Evolutionary conservation across 2,113 vertebrate species (phyloP), one percentile per base, ranked within the genome.

Genomic region (Psilopogon haemacephalus): DNA sequence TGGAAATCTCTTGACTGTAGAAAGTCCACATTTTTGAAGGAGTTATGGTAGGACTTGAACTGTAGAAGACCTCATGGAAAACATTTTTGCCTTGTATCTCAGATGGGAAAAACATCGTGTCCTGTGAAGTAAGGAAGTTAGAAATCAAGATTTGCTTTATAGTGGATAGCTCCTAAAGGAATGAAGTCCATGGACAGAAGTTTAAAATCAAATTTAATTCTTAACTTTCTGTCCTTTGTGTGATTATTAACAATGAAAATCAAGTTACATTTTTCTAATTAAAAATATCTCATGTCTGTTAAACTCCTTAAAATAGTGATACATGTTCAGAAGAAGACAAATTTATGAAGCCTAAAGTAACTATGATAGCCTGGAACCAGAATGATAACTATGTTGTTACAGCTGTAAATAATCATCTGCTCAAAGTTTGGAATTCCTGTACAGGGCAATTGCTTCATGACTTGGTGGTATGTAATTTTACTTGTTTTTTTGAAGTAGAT

Each of bases 341-440:
- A 84, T 98, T 98, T 96, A 98, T 99, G 97, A 99, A 99, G 96
- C 98, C 99, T 85, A 99, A 99, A 98, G 99, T 99, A 59, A 99
- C 99, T 65, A 99, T 99, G 99, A 99, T 99, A 80, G 98, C 99
- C 46, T 99, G 99, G 99, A 99, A 99, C 97, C 98, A 98, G 30
- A 98, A 99, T 64, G 99, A 99, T 95, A 98, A 97, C 95, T 97
- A 98, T n/a, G 99, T 99, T 42, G 98, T 99, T 92, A 99, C 99
- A 12, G 99, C 99, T 76, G 98, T 99, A 88, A 99, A 99, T 94
- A 99, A 99, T 96, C 98, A 99, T 96, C 98, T 99, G 78, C 98
- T 99, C 83, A 99, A 99, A 98, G 99, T 99, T 28, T 99, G 99
- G 99, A 98, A 99, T 96, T 99, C 99, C 81, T 98, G 96, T 76